Percentiles rank a stretch among this genome's conserved stretches.
These are phyloP conservation scores for Mythimna albipuncta DNA, from an alignment of 2,888 invertebrate species.

Conservation along the genomic window DNA sequence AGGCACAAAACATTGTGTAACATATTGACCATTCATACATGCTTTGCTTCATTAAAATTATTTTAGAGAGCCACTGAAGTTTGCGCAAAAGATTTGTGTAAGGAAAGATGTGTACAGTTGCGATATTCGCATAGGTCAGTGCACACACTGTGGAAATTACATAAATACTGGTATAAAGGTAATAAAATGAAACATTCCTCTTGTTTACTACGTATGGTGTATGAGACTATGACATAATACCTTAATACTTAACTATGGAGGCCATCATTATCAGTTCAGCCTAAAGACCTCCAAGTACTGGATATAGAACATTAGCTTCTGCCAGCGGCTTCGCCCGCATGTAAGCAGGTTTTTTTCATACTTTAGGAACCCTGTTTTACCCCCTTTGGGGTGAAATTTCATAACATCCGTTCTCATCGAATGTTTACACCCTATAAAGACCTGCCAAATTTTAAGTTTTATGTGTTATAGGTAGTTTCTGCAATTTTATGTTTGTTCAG, in stretches of 20 bases:
- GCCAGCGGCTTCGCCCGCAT: too few relatives aligned
- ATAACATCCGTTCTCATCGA: too few relatives aligned
- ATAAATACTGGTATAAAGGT: slow-evolving; percentile 11
- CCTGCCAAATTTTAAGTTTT: too few relatives aligned
- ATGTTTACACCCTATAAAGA: too few relatives aligned
- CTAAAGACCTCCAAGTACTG: background rate
- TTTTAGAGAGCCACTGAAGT: slow-evolving; percentile 13
- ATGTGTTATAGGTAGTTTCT: too few relatives aligned
- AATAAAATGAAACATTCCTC: slow-evolving; percentile 2
- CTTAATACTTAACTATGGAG: background rate
- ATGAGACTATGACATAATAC: slow-evolving; percentile 3
- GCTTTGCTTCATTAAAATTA: slow-evolving; percentile 27
- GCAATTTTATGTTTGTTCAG: too few relatives aligned
- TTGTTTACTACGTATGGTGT: background rate
- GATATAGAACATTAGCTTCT: background rate
- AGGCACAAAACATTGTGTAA: background rate
- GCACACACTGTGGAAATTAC: slow-evolving; percentile 30
- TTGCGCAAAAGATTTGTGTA: slow-evolving; percentile 37
- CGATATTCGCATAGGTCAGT: slow-evolving; percentile 41
- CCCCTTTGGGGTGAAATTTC: too few relatives aligned
- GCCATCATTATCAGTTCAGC: background rate
- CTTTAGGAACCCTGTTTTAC: too few relatives aligned
- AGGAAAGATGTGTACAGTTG: slow-evolving; percentile 35
- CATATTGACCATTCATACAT: background rate
- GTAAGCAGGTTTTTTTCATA: too few relatives aligned